Evolutionary conservation across 2,888 invertebrate species (phyloP), one percentile per base, ranked within the genome.

Genomic region (Sicus ferrugineus): DNA sequence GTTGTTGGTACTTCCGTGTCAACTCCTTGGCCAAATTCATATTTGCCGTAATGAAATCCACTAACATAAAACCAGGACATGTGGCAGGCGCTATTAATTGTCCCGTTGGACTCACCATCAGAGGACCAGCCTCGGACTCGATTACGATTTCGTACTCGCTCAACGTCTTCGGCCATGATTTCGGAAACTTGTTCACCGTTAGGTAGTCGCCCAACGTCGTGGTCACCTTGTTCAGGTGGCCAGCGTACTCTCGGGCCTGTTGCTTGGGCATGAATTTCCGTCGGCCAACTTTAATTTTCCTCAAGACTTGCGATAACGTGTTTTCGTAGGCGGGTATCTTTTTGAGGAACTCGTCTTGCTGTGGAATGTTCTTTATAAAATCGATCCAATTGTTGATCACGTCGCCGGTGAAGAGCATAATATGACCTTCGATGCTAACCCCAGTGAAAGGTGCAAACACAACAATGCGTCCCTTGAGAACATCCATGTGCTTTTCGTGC

Each of bases 361-460:
- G 90, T 67, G 87, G 88, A 64, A 95, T 90, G 86, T 94, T 93
- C 85, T 92, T 93, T 69, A 96, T 91, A 67, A 94, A 88, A 86
- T 95, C 95, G 70, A 96, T 87, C 97, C 97, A 97, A 86, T 95
- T 95, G 79, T 94, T 91, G 70, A 96, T 88, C 46, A 97, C 97
- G 88, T 97, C 97, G 46, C 95, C 96, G 75, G 94, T 96, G 81
- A 93, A 96, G 0, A 97, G 88, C 87, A 93, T 93, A 9, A 97
- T 91, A 78, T 95, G 92, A 0, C 97, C 97, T 79, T 96, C 94
- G 61, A 96, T 87, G 81, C 93, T 95, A 6, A 97, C 92, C 16
- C 97, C 97, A 3, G 96, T 96, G 78, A 94, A 94, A 76, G 92
- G 92, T 1, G 95, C 94, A 86, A 97, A 92, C 3, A 95, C 93